Evolutionary conservation across 2,797 vertebrate species (phyloP), one percentile per base, ranked within the genome.

Genomic region (Platalea minor): DNA sequence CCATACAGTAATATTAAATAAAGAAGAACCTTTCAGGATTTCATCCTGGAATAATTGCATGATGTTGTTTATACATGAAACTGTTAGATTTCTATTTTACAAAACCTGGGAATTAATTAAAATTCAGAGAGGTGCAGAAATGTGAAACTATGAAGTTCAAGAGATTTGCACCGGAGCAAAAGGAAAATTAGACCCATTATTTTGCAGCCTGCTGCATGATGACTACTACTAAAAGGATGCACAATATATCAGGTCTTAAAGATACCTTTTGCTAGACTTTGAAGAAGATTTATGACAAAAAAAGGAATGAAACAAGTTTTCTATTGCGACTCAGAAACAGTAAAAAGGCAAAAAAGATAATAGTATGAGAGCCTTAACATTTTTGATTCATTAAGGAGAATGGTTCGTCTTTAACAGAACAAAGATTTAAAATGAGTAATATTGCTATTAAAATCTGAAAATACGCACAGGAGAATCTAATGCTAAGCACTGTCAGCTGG

Each of bases 401-500:
- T 51, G 69, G 46, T 37, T 90, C 73, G 65, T 72, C 65, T 75
- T 95, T 74, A 96, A 77, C 15, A 83, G 81, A 91, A 81, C 6
- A 73, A 41, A 92, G 24, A 86, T 73, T 88, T 84, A 63, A 95
- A 85, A 90, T 76, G 37, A 88, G 23, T 78, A 83, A 84, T 91
- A 91, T 31, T 72, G n/a, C 50, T 64, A 53, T 63, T 84, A 91
- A 78, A 81, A 41, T 51, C 82, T 84, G 83, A 93, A 96, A 93
- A 88, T 90, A 95, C 93, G 90, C 77, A 92, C 33, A 54, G 46
- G 29, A 91, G 46, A 89, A 77, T 63, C 29, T 88, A 93, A 72
- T 51, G 65, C 46, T 95, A 83, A 88, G 64, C n/a, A 74, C 63
- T 92, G 60, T 57, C 85, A 74, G 64, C 19, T 88, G 85, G 50